phyloP scores from a whole-genome alignment of 2,797 vertebrate species.

The Oceanodroma leucorhoa region DNA sequence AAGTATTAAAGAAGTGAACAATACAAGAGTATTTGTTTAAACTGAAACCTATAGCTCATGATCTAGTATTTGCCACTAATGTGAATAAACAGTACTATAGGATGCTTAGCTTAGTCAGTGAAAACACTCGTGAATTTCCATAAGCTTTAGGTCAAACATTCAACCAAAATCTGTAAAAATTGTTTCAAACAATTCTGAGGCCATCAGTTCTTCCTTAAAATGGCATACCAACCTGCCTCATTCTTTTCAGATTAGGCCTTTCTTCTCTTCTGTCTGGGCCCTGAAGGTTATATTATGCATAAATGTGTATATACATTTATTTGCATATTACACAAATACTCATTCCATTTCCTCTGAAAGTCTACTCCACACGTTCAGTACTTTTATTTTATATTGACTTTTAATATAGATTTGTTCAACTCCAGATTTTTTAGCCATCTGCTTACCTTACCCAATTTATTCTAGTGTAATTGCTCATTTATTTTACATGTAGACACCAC shows the following conservation, averaged over 20 bases:
- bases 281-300: neutral
- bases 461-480: neutral
- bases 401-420: neutral
- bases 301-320: neutral
- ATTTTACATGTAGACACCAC: neutral
- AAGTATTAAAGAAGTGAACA: neutral
- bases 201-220: neutral
- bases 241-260: neutral
- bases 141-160: neutral
- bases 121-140: neutral
- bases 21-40: neutral
- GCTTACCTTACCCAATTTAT: neutral
- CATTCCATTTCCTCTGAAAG: neutral
- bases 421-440: neutral
- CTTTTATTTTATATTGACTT: neutral
- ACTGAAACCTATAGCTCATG: neutral
- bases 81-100: neutral
- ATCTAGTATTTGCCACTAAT: neutral
- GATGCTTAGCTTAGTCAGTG: neutral
- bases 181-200: neutral
- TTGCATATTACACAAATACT: neutral
- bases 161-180: neutral
- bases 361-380: neutral
- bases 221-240: neutral
- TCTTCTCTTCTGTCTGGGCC: neutral